A percentile compares a stretch with the other conserved stretches of the same genome.
Conservation (phyloP, 2,888 invertebrate genomes). For the Morpho helenor region DNA sequence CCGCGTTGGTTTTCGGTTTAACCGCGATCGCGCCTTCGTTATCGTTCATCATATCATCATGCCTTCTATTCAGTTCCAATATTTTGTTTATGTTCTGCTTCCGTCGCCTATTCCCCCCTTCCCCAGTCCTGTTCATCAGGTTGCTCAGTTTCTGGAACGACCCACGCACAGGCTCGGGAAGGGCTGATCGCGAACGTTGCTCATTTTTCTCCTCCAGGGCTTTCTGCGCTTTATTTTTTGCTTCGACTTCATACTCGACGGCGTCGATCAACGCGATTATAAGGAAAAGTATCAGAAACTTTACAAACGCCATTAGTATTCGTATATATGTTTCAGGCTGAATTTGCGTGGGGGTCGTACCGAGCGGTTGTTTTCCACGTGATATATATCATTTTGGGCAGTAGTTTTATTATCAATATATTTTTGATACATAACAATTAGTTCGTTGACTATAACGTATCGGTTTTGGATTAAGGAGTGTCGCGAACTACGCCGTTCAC, state of each 20-base stretch:
- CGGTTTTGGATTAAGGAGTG: slow-evolving; percentile 42
- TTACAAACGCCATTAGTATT: slow-evolving; percentile 66
- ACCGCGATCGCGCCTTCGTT: slow-evolving; percentile 57
- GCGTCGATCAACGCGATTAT: slow-evolving; percentile 49
- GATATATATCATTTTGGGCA: slow-evolving; percentile 44
- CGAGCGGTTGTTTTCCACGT: slow-evolving; percentile 32
- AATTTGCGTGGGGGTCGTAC: slow-evolving; percentile 35
- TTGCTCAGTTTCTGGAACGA: slow-evolving; percentile 51
- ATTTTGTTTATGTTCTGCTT: slow-evolving; percentile 50
- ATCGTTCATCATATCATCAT: slow-evolving; percentile 58
- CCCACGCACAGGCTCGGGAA: slow-evolving; percentile 48
- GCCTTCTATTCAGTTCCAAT: slow-evolving; percentile 38
- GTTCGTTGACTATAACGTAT: slow-evolving; percentile 4
- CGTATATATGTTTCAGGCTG: slow-evolving; percentile 41
- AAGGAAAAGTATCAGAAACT: slow-evolving; percentile 46
- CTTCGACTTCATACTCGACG: slow-evolving; percentile 56
- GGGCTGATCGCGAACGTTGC: slow-evolving; percentile 50
- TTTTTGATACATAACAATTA: slow-evolving; percentile 56
- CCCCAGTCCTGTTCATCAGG: slow-evolving; percentile 55
- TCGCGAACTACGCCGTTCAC: slow-evolving; percentile 33
- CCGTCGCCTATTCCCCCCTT: slow-evolving; percentile 35
- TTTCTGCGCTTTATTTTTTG: slow-evolving; percentile 61
- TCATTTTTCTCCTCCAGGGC: slow-evolving; percentile 71
- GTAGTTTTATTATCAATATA: slow-evolving; percentile 35
- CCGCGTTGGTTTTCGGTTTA: slow-evolving; percentile 41